Evolutionary conservation across 2,888 invertebrate species (phyloP), one percentile per base, ranked within the genome.

Genomic region (Atrina japonica): DNA sequence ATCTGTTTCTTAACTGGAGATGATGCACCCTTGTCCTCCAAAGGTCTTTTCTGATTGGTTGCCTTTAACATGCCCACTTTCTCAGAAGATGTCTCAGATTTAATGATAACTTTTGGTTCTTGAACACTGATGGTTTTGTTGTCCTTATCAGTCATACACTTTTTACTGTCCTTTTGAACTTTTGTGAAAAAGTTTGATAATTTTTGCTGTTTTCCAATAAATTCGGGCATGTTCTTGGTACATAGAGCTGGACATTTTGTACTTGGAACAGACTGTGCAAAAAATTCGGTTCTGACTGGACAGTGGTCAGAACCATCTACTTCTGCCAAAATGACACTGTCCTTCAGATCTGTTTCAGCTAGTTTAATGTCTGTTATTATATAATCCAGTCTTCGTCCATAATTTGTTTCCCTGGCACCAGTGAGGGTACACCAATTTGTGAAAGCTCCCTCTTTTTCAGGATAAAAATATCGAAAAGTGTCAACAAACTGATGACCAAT

Each of bases 221-320:
- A 92, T 81, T 92, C 92, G 30, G 91, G 91, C 88, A 91, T 90
- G 68, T 81, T 88, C 66, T 89, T 91, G 5, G 92, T 89, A 77
- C 91, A 92, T 14, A 90, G 70, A 0, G 83, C 73, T 3, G 92
- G 92, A 66, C 85, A 87, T 63, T 82, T 86, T 27, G 61, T 52
- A 7, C 89, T 73, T 16, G 88, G 75, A 7, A 89, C 56, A 7
- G 86, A 60, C 1, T 77, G 50, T 53, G 83, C 75, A 18, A 80
- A 70, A n/a, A 88, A 77, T n/a, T 85, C 83, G 2, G 88, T 87
- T 41, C 78, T 82, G 0, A 92, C 91, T 0, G 92, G 92, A 78
- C 92, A 92, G 73, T 92, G 92, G 80, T 92, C 92, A 40, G 92
- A 92, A 0, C 92, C 92, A 64, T 87, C 81, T 9, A 89, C 78